Evolutionary conservation across 2,888 invertebrate genomes (phyloP).

Genomic region (Mactromeris polynyma): DNA sequence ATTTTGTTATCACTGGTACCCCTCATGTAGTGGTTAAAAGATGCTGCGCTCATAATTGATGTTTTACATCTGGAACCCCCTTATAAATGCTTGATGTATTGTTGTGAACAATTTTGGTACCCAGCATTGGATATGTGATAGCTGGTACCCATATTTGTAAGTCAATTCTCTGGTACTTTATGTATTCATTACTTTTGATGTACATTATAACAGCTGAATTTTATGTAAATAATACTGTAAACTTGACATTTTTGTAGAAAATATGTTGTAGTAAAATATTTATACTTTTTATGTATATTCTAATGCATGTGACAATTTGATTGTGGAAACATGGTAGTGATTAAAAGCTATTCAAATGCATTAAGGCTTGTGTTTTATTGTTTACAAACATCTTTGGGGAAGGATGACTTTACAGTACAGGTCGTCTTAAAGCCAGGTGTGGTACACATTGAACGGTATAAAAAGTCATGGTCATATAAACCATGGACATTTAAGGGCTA

Average conservation of each 20-base stretch:
- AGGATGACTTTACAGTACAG: no score
- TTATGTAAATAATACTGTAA: slow-evolving; percentile 39
- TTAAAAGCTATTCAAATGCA: slow-evolving; percentile 37
- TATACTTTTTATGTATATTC: slow-evolving; percentile 36
- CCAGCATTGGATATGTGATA: background rate
- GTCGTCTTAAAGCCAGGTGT: no score
- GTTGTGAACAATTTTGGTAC: background rate
- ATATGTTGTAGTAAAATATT: slow-evolving; percentile 36
- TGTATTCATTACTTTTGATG: background rate
- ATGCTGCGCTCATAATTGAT: background rate
- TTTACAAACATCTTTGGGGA: background rate
- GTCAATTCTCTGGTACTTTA: background rate
- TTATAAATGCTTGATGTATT: background rate
- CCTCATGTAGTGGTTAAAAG: background rate
- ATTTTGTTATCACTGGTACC: background rate
- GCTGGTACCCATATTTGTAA: background rate
- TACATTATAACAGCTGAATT: slow-evolving; percentile 6
- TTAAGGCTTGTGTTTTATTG: background rate
- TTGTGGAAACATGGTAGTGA: slow-evolving; percentile 42
- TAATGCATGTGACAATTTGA: slow-evolving; percentile 42
- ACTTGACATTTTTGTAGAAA: slow-evolving; percentile 41
- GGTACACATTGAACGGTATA: no score
- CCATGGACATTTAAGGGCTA: no score
- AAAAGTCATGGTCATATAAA: no score
- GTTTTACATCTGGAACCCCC: background rate